phyloP scores from a whole-genome alignment of 2,888 invertebrate genomes.

The Gastrophysa polygoni region DNA sequence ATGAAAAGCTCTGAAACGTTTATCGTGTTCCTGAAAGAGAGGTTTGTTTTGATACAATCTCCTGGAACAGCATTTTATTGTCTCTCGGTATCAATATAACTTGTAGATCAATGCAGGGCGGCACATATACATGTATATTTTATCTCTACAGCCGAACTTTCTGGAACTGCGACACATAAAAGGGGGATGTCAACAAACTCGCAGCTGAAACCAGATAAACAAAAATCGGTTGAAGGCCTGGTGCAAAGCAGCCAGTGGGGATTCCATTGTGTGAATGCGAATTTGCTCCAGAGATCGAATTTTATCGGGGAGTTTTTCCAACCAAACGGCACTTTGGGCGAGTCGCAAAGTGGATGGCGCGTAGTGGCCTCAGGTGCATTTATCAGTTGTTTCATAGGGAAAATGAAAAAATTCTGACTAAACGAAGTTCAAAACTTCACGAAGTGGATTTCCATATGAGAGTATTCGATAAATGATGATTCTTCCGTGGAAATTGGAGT shows the following conservation, averaged over 20 bases:
- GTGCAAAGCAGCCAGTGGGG: background rate
- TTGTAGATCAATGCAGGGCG: background rate
- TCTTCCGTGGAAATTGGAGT: no score
- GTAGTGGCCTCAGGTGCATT: slow-evolving; percentile 1
- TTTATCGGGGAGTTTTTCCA: background rate
- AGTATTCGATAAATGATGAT: no score
- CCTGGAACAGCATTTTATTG: background rate
- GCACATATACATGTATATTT: no score
- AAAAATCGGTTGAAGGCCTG: background rate
- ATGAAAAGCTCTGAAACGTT: no score
- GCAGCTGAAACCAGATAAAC: background rate
- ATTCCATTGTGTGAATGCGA: background rate
- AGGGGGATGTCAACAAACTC: background rate
- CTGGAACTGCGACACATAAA: background rate
- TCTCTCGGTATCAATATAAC: background rate
- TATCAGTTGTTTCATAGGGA: no score
- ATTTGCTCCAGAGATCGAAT: background rate
- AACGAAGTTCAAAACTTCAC: background rate
- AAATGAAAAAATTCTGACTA: background rate
- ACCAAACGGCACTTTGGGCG: background rate
- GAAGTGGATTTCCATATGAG: no score
- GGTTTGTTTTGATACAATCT: background rate
- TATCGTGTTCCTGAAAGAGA: background rate
- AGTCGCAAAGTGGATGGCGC: background rate
- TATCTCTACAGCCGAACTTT: background rate